Conservation (phyloP, 2,797 vertebrate genomes). For the Hirundo rustica region DNA sequence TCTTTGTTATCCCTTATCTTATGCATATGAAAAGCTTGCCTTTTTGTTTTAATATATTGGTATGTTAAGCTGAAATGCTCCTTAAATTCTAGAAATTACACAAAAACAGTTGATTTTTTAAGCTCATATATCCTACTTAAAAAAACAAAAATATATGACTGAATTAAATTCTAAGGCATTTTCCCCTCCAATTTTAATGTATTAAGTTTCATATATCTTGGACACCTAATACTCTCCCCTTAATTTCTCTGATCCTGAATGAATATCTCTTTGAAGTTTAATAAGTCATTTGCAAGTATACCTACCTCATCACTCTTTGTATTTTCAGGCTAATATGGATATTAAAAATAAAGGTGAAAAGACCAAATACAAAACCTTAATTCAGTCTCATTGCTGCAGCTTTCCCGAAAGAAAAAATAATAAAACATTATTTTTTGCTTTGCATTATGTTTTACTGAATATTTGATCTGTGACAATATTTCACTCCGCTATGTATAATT, state of each 20-base stretch:
- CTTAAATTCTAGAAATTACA: not conserved
- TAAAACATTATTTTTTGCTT: not conserved
- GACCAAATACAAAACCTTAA: not conserved
- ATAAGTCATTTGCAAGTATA: not conserved
- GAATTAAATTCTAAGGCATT: not conserved
- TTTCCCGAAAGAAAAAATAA: not conserved
- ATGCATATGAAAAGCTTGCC: not conserved
- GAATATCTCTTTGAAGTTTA: not conserved
- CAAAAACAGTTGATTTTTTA: not conserved
- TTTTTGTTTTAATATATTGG: not conserved
- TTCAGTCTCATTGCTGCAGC: not conserved
- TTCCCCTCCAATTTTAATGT: not conserved
- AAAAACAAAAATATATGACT: not conserved
- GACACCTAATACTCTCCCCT: rapidly evolving
- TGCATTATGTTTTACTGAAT: not conserved
- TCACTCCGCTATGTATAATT: not conserved
- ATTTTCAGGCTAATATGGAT: not conserved
- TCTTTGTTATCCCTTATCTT: not conserved
- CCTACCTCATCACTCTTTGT: not conserved
- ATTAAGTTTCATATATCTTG: not conserved
- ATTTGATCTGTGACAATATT: not conserved
- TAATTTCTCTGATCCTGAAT: not conserved
- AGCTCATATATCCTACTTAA: not conserved
- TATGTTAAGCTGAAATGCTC: not conserved
- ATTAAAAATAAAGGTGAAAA: not conserved